Evolutionary conservation across 2,113 vertebrate species (phyloP), one percentile per base, ranked within the genome.

Genomic region (Otis tarda): DNA sequence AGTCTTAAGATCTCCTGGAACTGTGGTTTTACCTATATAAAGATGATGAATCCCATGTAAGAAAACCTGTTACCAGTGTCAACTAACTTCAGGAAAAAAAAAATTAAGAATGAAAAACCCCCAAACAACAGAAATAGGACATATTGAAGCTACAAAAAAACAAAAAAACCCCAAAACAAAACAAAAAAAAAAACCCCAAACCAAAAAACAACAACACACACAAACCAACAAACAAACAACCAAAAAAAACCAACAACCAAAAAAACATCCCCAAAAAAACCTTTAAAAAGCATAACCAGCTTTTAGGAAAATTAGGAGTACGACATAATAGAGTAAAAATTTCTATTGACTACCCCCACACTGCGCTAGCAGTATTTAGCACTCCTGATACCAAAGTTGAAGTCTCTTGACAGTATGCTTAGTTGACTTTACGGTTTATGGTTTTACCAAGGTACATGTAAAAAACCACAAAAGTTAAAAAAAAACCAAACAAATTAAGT

Each of bases 1-100:
- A 99, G 98, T 87, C 99, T 98, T 95, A 99, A 98, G 95, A 99
- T 99, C 98, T 99, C 99, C 94, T 99, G 99, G 93, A 99, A 99
- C 87, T 99, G 99, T 94, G 99, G 99, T 97, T 99, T 99, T 93
- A 99, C 99, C 99, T 99, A 94, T 22, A 50, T 8, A 86, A 96
- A 74, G 68, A 97, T 56, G 31, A 91, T 25, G 24, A 88, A 95
- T 9, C 7, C 7, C 82, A 59, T 6, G 20, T 90, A 95, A 97
- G 92, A 85, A 96, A 94, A 95, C 16, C 67, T 78, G 8, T 55
- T 76, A 81, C 57, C 73, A 74, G 24, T 89, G 20, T 89, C 78
- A 92, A 70, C 53, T 90, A 74, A 64, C 24, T 75, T 75, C 43
- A 23, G 6, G 39, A 91, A 91, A 74, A 91, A 91, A 74, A 83